Evolutionary conservation across 2,888 invertebrate genomes (phyloP).

Genomic region (Schizaphis graminum): DNA sequence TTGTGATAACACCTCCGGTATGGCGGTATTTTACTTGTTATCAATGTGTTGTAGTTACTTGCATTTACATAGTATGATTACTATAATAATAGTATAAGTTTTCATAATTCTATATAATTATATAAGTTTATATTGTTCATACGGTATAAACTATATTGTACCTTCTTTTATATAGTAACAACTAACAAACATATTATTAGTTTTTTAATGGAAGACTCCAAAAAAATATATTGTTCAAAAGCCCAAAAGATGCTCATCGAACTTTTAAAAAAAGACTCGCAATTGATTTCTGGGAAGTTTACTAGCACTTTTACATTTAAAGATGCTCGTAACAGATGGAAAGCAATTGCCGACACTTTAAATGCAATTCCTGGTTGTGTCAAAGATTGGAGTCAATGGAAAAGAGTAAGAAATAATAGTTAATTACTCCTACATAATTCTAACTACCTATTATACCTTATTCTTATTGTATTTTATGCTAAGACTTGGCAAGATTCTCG

Average conservation of each 20-base stretch:
- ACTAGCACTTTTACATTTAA: background rate
- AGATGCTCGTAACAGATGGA: background rate
- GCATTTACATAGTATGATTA: too few relatives aligned
- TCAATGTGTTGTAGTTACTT: too few relatives aligned
- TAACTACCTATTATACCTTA: background rate
- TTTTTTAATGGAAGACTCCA: background rate
- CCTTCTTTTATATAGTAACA: too few relatives aligned
- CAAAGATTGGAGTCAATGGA: conserved; percentile 18
- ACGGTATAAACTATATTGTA: too few relatives aligned
- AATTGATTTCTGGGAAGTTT: conserved; percentile 3
- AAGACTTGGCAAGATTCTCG: conserved; percentile 4
- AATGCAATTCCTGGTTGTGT: background rate
- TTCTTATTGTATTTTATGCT: background rate
- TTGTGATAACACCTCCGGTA: background rate
- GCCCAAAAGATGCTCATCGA: background rate
- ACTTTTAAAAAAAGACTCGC: background rate
- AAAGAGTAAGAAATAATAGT: conserved; percentile 2
- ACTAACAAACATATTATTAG: too few relatives aligned
- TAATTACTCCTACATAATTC: background rate
- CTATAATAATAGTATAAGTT: too few relatives aligned
- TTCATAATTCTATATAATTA: too few relatives aligned
- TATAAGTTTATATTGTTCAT: too few relatives aligned
- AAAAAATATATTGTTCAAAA: background rate
- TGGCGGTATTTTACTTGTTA: too few relatives aligned
- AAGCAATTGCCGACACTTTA: background rate